phyloP scores from a whole-genome alignment of 1,140 invertebrate genomes.

The Chironomus tepperi region DNA sequence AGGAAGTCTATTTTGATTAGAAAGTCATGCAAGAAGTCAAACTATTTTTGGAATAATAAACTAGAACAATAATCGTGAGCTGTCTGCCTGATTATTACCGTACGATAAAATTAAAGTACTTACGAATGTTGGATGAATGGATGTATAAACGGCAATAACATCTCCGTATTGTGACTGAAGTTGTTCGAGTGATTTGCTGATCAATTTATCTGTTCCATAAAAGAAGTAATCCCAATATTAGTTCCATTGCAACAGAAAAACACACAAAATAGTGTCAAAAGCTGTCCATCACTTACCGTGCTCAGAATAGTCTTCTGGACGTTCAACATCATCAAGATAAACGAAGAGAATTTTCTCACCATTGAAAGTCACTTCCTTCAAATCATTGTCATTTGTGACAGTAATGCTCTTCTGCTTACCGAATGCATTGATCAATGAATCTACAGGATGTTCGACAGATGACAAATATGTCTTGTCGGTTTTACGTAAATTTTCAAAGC shows the following conservation, averaged over 20 bases:
- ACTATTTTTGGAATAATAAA: too few relatives aligned
- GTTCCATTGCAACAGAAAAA: too few relatives aligned
- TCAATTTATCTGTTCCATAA: slow-evolving; percentile 23
- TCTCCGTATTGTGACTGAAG: slow-evolving; percentile 29
- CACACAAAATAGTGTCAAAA: too few relatives aligned
- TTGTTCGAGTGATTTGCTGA: slow-evolving; percentile 27
- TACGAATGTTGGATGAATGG: slow-evolving; percentile 37
- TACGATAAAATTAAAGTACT: slow-evolving; percentile 32
- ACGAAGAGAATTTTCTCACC: slow-evolving; percentile 35
- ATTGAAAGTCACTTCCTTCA: slow-evolving; percentile 30
- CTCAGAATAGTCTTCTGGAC: slow-evolving; percentile 39
- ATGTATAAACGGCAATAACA: slow-evolving; percentile 35
- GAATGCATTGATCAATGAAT: slow-evolving; percentile 31
- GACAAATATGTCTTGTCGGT: slow-evolving; percentile 36
- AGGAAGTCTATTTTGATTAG: too few relatives aligned
- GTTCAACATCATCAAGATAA: slow-evolving; percentile 39
- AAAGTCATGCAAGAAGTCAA: too few relatives aligned
- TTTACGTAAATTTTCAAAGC: slow-evolving; percentile 33
- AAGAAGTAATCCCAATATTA: too few relatives aligned
- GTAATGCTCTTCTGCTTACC: slow-evolving; percentile 30
- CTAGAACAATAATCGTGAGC: too few relatives aligned
- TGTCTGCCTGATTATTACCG: too few relatives aligned
- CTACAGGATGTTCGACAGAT: slow-evolving; percentile 35
- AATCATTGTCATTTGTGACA: background rate
- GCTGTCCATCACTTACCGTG: slow-evolving; percentile 38